These are phyloP conservation scores for Pseudonaja textilis DNA, from an alignment of 2,113 vertebrate genomes.

Conservation along the genomic window DNA sequence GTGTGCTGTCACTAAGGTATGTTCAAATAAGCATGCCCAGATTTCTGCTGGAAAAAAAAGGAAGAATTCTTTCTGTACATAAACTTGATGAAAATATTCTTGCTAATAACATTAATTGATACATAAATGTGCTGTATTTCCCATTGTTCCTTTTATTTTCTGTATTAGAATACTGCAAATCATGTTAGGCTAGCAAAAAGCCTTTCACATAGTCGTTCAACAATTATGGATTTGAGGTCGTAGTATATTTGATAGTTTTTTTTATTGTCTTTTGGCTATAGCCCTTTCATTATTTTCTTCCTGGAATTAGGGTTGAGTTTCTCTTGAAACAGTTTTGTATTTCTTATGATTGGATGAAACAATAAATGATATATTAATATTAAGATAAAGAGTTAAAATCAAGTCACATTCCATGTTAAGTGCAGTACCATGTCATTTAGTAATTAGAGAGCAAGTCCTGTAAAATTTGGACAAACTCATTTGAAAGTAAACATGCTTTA, in stretches of 20 bases:
- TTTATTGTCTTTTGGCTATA: not conserved
- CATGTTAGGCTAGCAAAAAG: conserved; percentile 5
- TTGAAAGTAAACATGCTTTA: not conserved
- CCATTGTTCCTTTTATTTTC: not conserved
- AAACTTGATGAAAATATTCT: not conserved
- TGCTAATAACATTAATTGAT: not conserved
- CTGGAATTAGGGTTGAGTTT: not conserved
- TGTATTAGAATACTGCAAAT: not conserved
- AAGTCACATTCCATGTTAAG: not conserved
- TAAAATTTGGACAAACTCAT: not conserved
- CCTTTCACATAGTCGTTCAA: not conserved
- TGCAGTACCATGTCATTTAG: not conserved
- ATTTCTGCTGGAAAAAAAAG: not conserved
- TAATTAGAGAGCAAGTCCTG: not conserved
- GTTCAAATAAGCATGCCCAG: not conserved
- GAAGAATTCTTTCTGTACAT: not conserved
- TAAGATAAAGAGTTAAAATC: not conserved
- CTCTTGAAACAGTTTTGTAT: not conserved
- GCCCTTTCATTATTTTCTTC: not conserved
- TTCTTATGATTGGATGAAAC: not conserved
- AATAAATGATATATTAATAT: not conserved
- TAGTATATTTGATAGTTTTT: not conserved
- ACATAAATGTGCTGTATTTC: not conserved
- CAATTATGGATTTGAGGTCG: not conserved
- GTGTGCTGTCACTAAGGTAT: not conserved